A percentile compares a stretch with the other conserved stretches of the same genome.
phyloP scores from a whole-genome alignment of 2,113 vertebrate species.

The Corythaixoides concolor region DNA sequence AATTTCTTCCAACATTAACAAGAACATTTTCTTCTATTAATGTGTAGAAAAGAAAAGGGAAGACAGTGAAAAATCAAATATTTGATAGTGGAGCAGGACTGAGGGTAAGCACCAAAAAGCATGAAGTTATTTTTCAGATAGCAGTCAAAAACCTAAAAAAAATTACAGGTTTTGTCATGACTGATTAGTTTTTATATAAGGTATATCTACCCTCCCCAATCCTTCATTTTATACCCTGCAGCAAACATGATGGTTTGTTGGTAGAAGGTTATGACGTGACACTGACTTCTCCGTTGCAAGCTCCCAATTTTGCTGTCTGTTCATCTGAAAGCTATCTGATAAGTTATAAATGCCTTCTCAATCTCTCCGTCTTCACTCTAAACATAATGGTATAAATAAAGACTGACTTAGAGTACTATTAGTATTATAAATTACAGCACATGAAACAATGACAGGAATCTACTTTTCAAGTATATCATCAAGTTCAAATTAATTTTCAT shows the following conservation, averaged over 20 bases:
- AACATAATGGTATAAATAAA: background rate
- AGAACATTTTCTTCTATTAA: background rate
- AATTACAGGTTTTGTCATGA: rapidly evolving
- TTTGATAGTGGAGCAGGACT: background rate
- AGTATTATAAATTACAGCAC: background rate
- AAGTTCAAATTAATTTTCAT: background rate
- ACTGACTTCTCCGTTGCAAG: background rate
- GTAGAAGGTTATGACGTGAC: background rate
- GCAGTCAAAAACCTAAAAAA: background rate
- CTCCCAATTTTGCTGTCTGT: background rate
- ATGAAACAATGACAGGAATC: background rate
- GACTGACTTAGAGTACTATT: background rate
- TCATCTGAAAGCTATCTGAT: background rate
- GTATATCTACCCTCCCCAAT: rapidly evolving
- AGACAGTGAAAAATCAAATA: background rate
- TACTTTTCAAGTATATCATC: background rate
- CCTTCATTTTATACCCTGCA: background rate
- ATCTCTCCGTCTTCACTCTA: background rate
- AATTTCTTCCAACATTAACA: background rate
- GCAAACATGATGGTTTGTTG: background rate
- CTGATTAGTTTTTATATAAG: background rate
- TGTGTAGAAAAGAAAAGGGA: background rate
- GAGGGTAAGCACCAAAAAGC: background rate
- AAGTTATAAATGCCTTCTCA: background rate
- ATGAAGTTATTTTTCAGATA: background rate